These are phyloP conservation scores for Quadroppia sp. DNA, from an alignment of 2,888 invertebrate species.

Conservation along the genomic window DNA sequence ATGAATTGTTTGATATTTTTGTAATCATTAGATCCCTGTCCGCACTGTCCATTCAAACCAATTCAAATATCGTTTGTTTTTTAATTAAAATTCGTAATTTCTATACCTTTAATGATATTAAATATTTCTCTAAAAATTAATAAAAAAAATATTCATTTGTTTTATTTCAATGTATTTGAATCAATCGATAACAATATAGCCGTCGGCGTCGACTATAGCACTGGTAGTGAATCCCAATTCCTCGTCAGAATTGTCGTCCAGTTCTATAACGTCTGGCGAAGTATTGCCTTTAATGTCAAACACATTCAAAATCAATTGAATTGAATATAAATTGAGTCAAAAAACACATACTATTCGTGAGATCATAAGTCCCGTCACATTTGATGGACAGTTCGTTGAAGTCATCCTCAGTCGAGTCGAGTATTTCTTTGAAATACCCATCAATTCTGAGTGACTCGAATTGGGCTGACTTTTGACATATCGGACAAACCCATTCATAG, in stretches of 20 bases:
- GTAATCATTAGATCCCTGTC: too few species aligned
- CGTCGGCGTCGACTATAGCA: constrained; percentile 1
- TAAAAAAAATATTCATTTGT: too few species aligned
- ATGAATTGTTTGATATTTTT: too few species aligned
- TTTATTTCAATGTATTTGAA: not conserved
- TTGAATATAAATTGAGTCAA: not conserved
- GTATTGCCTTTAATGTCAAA: not conserved
- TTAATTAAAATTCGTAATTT: too few species aligned
- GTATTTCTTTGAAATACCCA: constrained; percentile 13
- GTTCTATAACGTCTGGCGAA: not conserved
- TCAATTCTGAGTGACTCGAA: constrained; percentile 13
- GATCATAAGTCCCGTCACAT: constrained; percentile 19
- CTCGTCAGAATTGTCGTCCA: not conserved
- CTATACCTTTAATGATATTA: too few species aligned
- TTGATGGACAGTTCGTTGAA: not conserved
- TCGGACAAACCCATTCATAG: constrained; percentile 35
- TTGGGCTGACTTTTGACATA: constrained; percentile 6
- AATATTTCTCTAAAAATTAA: not conserved
- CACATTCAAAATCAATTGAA: not conserved
- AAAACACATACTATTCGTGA: not conserved
- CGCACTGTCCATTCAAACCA: too few species aligned
- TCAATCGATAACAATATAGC: constrained; percentile 21
- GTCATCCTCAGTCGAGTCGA: not conserved
- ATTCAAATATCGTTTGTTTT: too few species aligned
- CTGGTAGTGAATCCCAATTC: too few species aligned